phyloP scores from a whole-genome alignment of 2,797 vertebrate genomes.

The Tachyglossus aculeatus region DNA sequence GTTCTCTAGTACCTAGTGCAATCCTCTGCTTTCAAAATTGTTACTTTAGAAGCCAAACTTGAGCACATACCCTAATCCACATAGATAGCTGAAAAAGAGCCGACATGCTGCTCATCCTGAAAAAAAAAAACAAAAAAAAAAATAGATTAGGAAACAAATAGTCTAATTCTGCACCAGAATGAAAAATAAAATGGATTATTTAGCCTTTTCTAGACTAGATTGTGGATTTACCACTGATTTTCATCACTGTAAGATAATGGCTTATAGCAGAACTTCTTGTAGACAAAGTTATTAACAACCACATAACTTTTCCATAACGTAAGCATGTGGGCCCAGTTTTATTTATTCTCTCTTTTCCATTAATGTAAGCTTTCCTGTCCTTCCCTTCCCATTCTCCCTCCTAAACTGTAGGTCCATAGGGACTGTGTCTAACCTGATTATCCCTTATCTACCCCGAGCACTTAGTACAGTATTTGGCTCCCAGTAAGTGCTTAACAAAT shows the following conservation, averaged over 20 bases:
- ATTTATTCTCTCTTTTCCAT: neutral
- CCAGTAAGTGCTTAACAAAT: too few species aligned
- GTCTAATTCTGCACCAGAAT: neutral
- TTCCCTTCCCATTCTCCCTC: neutral
- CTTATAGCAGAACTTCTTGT: neutral
- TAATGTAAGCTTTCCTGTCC: neutral
- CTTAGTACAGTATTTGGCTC: too few species aligned
- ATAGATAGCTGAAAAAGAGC: conserved; percentile 95
- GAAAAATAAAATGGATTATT: neutral
- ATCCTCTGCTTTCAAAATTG: neutral
- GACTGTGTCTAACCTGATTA: too few species aligned
- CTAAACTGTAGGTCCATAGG: too few species aligned
- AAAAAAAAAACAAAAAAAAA: conserved; percentile 58
- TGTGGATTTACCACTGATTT: neutral
- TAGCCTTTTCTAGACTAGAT: conserved; percentile 1
- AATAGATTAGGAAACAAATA: neutral
- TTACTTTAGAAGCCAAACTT: neutral
- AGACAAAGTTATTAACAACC: neutral
- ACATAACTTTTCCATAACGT: neutral
- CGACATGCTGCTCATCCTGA: conserved; percentile 95
- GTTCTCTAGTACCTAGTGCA: too few species aligned
- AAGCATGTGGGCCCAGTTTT: neutral
- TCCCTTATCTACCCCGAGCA: too few species aligned
- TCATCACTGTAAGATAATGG: neutral
- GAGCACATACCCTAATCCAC: conserved; percentile 89